phyloP scores from a whole-genome alignment of 2,113 vertebrate species.

The Rhizomys pruinosus region DNA sequence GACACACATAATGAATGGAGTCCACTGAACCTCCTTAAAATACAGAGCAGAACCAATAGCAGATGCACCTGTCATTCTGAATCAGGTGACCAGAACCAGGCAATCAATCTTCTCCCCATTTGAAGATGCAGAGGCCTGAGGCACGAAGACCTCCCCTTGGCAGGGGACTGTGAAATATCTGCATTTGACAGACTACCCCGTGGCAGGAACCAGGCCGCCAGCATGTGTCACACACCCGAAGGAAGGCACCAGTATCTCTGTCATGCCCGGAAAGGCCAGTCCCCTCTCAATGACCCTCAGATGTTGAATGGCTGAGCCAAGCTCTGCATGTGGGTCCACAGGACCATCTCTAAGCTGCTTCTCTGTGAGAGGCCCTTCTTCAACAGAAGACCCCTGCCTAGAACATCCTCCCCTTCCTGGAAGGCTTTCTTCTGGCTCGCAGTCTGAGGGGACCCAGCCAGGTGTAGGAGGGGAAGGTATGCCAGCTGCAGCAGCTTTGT shows the following conservation, averaged over 20 bases:
- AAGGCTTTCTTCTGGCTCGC: neutral
- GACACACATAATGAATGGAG: slow-evolving; percentile 18
- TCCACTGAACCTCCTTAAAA: slow-evolving; percentile 43
- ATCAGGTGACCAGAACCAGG: neutral
- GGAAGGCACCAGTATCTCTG: neutral
- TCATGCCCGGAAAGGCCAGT: neutral
- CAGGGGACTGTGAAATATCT: neutral
- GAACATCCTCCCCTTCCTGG: neutral
- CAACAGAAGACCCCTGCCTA: neutral
- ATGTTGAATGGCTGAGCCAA: neutral
- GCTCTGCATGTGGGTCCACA: neutral
- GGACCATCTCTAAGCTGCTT: neutral
- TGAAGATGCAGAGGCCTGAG: rapidly evolving
- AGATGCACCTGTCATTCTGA: slow-evolving; percentile 37
- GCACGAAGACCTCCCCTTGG: neutral
- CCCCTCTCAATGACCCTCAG: neutral
- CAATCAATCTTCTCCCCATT: neutral
- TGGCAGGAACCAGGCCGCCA: neutral
- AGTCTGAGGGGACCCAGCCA: neutral
- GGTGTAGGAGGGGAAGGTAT: neutral
- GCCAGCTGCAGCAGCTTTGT: neutral
- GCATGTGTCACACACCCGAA: neutral
- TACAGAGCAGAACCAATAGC: neutral
- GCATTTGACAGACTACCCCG: neutral
- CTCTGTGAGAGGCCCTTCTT: neutral